Conservation (phyloP, 2,797 vertebrate genomes). For the Natrix natrix region DNA sequence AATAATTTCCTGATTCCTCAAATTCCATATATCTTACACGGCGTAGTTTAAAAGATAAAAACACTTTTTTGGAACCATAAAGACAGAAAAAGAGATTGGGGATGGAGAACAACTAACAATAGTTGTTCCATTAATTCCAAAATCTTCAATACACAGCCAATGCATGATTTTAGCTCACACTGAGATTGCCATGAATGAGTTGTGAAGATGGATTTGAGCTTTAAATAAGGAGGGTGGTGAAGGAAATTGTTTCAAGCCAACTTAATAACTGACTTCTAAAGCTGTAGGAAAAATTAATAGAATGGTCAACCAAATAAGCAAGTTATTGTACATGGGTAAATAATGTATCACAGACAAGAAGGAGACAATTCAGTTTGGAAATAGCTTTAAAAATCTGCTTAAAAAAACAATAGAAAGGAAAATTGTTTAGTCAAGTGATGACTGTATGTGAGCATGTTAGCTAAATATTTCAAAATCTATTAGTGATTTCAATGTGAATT, state of each 20-base stretch:
- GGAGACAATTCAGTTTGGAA: background rate
- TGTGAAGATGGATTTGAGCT: background rate
- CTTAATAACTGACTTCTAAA: background rate
- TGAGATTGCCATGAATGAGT: background rate
- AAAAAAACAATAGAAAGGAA: background rate
- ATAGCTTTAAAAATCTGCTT: background rate
- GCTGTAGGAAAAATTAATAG: background rate
- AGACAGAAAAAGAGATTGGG: background rate
- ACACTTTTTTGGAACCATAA: background rate
- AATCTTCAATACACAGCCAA: background rate
- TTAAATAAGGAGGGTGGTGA: background rate
- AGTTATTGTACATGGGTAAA: background rate
- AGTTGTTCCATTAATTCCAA: background rate
- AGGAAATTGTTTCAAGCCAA: background rate
- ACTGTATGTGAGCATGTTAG: background rate
- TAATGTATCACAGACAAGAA: background rate
- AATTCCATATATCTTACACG: too few relatives aligned
- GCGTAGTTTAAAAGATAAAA: too few relatives aligned
- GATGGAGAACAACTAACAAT: background rate
- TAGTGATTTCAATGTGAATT: background rate
- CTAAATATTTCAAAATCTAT: background rate
- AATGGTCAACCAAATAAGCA: background rate
- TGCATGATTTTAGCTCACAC: background rate
- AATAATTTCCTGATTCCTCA: too few relatives aligned
- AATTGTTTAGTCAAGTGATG: background rate